Evolutionary conservation across 2,113 vertebrate genomes (phyloP), one percentile per base, ranked within the genome.

Genomic region (Poeciliopsis turrubarensis): DNA sequence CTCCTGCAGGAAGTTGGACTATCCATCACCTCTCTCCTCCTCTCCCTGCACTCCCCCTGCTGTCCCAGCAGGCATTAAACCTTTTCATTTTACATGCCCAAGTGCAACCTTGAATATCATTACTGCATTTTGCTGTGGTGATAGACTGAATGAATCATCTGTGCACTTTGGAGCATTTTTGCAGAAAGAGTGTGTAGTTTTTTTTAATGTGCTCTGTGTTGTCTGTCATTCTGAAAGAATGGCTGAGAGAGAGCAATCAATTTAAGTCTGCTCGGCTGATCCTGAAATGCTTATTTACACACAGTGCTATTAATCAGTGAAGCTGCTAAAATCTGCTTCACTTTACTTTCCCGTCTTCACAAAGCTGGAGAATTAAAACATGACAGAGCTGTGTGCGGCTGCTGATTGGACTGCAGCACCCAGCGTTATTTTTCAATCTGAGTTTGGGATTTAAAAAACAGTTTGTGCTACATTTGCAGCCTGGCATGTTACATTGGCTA

Each of bases 1-100:
- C 94, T 94, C 60, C 93, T 92, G 90, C 89, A 92, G 89, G 87
- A 88, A 95, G 95, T 94, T 90, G 91, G 94, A 94, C 93, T 87
- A 97, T 98, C 95, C 94, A 97, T 97, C 96, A 96, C 94, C 77
- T 62, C 80, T 70, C 74, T 69, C 57, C 34, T 77, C 89, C 89
- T 75, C 69, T 32, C 72, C 61, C 41, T 54, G 78, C 0, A 0
- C 87, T 92, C 88, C 77, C 93, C 90, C 86, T 66, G 82, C 90
- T 90, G 90, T 93, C 93, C 78, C 87, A 82, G 84, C 85, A 88
- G 94, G 87, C 92, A 89, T 94, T 92, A 95, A 96, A 95, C 93
- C 83, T 85, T 90, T 93, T 93, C 93, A 95, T 95, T 94, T 94
- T 92, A 94, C 92, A 77, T 79, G 93, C 82, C 87, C 90, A 91